Percentiles rank a stretch among this genome's conserved stretches.
phyloP scores from a whole-genome alignment of 2,888 invertebrate genomes.

The Troglohyphantes excavatus region DNA sequence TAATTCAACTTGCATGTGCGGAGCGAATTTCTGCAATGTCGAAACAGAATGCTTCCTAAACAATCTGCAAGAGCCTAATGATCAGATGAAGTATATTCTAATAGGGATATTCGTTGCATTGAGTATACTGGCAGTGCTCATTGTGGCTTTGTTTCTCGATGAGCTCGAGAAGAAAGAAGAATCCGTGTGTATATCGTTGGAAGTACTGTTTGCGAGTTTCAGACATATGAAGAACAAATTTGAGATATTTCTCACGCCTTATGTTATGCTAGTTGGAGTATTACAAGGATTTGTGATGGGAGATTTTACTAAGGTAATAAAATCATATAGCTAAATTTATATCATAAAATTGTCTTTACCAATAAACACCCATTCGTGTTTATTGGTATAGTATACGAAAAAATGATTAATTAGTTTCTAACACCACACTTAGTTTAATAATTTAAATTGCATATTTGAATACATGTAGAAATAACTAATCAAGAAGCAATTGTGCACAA shows the following conservation, averaged over 20 bases:
- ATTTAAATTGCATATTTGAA: too few relatives aligned
- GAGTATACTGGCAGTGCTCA: constrained; percentile 91
- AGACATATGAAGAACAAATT: constrained; percentile 94
- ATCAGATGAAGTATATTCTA: constrained; percentile 93
- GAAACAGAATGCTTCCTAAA: constrained; percentile 79
- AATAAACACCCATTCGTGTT: too few relatives aligned
- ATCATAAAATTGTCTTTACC: too few relatives aligned
- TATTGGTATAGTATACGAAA: too few relatives aligned
- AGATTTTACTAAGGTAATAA: constrained; percentile 84
- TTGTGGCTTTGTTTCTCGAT: constrained; percentile 94
- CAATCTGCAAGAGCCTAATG: constrained; percentile 91
- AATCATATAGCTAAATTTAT: too few relatives aligned
- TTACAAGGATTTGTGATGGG: constrained; percentile 98
- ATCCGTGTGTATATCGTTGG: not conserved
- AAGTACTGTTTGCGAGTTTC: constrained; percentile 92
- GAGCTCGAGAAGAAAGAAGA: constrained; percentile 85
- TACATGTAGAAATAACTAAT: too few relatives aligned
- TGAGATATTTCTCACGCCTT: constrained; percentile 95
- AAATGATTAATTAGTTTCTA: too few relatives aligned
- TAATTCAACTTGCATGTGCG: constrained; percentile 29
- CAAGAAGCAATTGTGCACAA: too few relatives aligned
- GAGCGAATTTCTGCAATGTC: constrained; percentile 48
- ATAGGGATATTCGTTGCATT: constrained; percentile 94
- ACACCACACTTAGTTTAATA: too few relatives aligned
- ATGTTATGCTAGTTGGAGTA: constrained; percentile 98